Percentiles rank a stretch among this genome's conserved stretches.
phyloP scores from a whole-genome alignment of 2,113 vertebrate species.

The Hypomesus transpacificus region DNA sequence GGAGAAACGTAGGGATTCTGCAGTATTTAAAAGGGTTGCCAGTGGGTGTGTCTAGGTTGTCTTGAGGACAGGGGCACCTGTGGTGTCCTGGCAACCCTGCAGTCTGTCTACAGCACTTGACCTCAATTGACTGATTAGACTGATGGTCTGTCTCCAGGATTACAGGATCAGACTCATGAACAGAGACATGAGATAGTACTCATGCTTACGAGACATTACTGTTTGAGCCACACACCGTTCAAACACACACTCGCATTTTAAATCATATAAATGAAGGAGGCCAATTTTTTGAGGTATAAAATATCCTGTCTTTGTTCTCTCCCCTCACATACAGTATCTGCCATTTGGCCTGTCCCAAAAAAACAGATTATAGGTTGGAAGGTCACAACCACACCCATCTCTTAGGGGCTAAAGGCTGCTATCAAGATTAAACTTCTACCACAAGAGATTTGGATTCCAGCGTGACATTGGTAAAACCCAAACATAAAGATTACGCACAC shows the following conservation, averaged over 20 bases:
- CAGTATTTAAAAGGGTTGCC: no score
- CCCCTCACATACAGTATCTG: slow-evolving; percentile 23
- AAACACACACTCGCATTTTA: neutral
- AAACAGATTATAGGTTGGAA: slow-evolving; percentile 60
- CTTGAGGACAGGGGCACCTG: neutral
- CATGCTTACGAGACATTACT: neutral
- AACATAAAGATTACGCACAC: slow-evolving; percentile 23
- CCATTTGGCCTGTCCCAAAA: slow-evolving; percentile 51
- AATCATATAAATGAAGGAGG: no score
- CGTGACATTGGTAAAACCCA: slow-evolving; percentile 35
- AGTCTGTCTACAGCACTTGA: neutral
- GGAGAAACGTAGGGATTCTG: neutral
- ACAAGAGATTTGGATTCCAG: slow-evolving; percentile 51
- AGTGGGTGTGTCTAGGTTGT: neutral
- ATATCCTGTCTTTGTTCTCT: neutral
- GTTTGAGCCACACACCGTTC: neutral
- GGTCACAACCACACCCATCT: slow-evolving; percentile 48
- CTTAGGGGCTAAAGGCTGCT: slow-evolving; percentile 47
- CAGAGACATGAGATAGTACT: neutral
- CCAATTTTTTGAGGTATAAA: neutral
- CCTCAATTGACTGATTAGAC: slow-evolving; percentile 22
- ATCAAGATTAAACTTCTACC: slow-evolving; percentile 58
- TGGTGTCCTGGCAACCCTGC: slow-evolving; percentile 3
- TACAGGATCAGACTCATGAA: slow-evolving; percentile 19
- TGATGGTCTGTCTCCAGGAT: slow-evolving; percentile 4